Evolutionary conservation across 2,888 invertebrate genomes (phyloP).

Genomic region (Hemistola chrysoprasaria): DNA sequence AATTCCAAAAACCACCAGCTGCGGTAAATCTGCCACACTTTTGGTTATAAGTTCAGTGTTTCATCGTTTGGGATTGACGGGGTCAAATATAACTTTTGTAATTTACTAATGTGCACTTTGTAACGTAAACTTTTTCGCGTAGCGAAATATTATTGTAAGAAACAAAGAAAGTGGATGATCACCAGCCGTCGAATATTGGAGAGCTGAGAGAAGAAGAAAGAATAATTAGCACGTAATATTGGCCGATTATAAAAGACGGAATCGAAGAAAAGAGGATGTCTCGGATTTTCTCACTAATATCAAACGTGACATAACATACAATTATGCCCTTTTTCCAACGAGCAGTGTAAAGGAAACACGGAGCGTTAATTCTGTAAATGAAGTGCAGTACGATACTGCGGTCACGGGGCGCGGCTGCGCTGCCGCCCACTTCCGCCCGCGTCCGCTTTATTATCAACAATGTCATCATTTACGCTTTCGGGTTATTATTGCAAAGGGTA

Average conservation of each 20-base stretch:
- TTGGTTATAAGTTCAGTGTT: conserved; percentile 9
- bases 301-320: too few species aligned
- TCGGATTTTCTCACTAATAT: too few species aligned
- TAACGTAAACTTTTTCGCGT: too few species aligned
- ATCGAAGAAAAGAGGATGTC: too few species aligned
- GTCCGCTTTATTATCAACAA: conserved; percentile 38
- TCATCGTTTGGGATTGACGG: conserved; percentile 7
- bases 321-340: not conserved
- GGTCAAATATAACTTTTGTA: not conserved
- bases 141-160: too few species aligned
- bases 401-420: conserved; percentile 1
- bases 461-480: conserved; percentile 35
- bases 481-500: conserved; percentile 28
- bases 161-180: too few species aligned
- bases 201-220: too few species aligned
- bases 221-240: too few species aligned
- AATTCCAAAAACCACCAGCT: conserved; percentile 34
- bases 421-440: conserved; percentile 16
- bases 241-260: too few species aligned
- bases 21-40: conserved; percentile 18
- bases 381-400: conserved; percentile 6
- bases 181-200: too few species aligned
- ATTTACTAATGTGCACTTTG: too few species aligned
- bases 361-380: conserved; percentile 7
- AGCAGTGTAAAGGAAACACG: not conserved